These are phyloP conservation scores for Idaea straminata DNA, from an alignment of 2,888 invertebrate genomes.

Conservation along the genomic window DNA sequence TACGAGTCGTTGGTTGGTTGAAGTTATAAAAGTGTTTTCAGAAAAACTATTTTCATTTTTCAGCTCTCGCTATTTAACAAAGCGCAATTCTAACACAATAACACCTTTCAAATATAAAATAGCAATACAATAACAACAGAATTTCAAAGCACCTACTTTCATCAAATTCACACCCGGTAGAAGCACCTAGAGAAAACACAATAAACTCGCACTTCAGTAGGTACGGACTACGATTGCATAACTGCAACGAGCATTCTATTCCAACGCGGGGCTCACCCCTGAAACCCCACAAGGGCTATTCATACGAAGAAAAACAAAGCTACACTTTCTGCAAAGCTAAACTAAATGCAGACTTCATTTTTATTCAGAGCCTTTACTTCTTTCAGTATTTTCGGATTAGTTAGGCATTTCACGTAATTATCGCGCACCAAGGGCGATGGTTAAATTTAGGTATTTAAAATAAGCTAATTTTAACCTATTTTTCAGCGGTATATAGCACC, in stretches of 20 bases:
- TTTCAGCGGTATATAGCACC: too few species aligned
- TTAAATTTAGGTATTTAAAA: neutral
- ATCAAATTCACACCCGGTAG: slow-evolving; percentile 21
- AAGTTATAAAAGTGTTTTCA: too few species aligned
- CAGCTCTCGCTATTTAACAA: too few species aligned
- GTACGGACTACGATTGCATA: slow-evolving; percentile 28
- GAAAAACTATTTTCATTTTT: too few species aligned
- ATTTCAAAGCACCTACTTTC: slow-evolving; percentile 8
- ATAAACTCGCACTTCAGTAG: slow-evolving; percentile 36
- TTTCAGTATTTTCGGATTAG: neutral
- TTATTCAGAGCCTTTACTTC: neutral
- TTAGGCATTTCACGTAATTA: neutral
- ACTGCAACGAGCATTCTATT: slow-evolving; percentile 43
- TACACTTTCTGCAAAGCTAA: slow-evolving; percentile 33
- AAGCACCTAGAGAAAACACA: slow-evolving; percentile 17
- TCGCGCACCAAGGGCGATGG: neutral
- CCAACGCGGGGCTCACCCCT: slow-evolving; percentile 28
- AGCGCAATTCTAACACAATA: neutral
- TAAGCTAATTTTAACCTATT: too few species aligned
- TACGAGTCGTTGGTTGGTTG: neutral
- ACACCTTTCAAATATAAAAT: slow-evolving; percentile 1
- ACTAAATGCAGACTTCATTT: slow-evolving; percentile 32
- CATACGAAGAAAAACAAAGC: slow-evolving; percentile 42
- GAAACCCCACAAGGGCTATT: slow-evolving; percentile 40
- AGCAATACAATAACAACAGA: neutral